Percentiles rank a stretch among this genome's conserved stretches.
Conservation (phyloP, 2,888 invertebrate species). For the Ptilodon capucinus region DNA sequence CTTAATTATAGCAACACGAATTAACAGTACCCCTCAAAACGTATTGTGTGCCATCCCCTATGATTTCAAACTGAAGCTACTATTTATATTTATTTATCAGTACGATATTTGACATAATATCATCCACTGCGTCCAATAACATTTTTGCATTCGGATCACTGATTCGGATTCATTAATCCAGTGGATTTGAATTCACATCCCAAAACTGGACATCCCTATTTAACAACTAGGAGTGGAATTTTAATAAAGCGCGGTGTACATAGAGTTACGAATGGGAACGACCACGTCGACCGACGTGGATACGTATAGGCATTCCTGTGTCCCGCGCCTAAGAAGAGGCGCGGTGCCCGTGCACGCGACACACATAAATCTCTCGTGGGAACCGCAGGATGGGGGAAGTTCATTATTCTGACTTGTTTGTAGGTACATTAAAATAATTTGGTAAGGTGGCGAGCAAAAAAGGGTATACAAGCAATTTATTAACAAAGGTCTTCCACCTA, state of each 20-base stretch:
- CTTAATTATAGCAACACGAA: no score
- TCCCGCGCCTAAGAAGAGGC: slow-evolving; percentile 16
- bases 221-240: slow-evolving; percentile 28
- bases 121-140: no score
- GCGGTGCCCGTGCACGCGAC: slow-evolving; percentile 28
- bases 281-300: neutral
- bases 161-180: no score
- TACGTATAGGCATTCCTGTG: neutral
- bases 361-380: slow-evolving; percentile 28
- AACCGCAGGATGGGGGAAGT: slow-evolving; percentile 5
- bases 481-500: neutral
- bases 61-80: no score
- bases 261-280: slow-evolving; percentile 23
- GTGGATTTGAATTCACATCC: neutral
- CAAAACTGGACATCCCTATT: neutral
- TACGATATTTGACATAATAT: no score
- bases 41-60: no score
- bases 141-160: no score
- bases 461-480: neutral
- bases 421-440: neutral
- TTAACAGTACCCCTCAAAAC: no score
- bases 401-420: neutral
- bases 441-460: neutral
- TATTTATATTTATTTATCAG: no score
- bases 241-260: slow-evolving; percentile 39